Percentiles rank a stretch among this genome's conserved stretches.
These are phyloP conservation scores for Dunckerocampus dactyliophorus DNA, from an alignment of 2,113 vertebrate species.

Conservation along the genomic window DNA sequence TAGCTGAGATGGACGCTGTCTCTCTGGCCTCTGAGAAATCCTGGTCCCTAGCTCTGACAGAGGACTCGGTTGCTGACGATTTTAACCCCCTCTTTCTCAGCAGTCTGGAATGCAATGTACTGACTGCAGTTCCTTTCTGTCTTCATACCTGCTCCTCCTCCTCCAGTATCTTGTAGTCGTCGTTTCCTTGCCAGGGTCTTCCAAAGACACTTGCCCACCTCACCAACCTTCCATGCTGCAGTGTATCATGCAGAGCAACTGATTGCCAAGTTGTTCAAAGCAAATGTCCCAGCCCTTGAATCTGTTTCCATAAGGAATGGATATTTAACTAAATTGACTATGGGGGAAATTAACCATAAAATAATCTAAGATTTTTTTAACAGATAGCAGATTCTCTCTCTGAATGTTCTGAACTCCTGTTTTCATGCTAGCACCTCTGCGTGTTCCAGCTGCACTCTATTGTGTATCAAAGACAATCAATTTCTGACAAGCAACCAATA, in stretches of 20 bases:
- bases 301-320: too few species aligned
- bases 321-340: too few species aligned
- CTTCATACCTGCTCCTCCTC: conserved; percentile 54
- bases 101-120: conserved; percentile 96
- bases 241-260: not conserved
- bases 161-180: conserved; percentile 38
- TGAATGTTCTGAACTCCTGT: too few species aligned
- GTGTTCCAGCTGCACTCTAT: too few species aligned
- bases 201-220: conserved; percentile 39
- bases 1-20: conserved; percentile 99
- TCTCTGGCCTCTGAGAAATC: conserved; percentile 99
- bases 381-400: too few species aligned
- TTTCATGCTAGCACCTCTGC: too few species aligned
- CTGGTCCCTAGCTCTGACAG: conserved; percentile 97
- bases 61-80: conserved; percentile 93
- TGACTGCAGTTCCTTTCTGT: conserved; percentile 69
- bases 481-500: conserved; percentile 10
- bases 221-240: not conserved
- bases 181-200: conserved; percentile 39
- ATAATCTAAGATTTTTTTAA: too few species aligned
- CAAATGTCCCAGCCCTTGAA: not conserved
- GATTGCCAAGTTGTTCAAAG: conserved; percentile 7
- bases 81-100: conserved; percentile 92
- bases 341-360: too few species aligned
- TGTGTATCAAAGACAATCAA: too few species aligned